phyloP scores from a whole-genome alignment of 1,140 invertebrate species.

The Aphis gossypii region DNA sequence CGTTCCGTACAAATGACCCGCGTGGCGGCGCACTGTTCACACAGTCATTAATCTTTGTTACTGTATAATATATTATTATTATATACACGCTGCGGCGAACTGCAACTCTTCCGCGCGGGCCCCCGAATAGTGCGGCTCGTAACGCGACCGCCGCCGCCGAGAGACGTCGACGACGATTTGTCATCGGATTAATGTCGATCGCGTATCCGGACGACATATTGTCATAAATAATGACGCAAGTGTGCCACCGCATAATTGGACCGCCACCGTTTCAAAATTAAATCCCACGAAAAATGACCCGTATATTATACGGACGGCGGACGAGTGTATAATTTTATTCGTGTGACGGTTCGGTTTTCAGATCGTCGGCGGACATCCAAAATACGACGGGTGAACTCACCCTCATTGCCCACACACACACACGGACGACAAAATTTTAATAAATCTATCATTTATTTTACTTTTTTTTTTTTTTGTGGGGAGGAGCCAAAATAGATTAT shows the following conservation, averaged over 20 bases:
- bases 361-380: not conserved
- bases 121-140: not conserved
- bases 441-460: not conserved
- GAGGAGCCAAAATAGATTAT: not conserved
- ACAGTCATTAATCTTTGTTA: conserved; percentile 48
- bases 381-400: not conserved
- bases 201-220: conserved; percentile 20
- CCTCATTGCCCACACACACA: too few relatives aligned
- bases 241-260: conserved; percentile 44
- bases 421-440: not conserved
- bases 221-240: conserved; percentile 43
- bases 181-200: conserved; percentile 57
- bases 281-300: conserved; percentile 11
- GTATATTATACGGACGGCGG: not conserved
- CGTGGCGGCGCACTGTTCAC: conserved; percentile 3
- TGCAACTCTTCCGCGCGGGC: not conserved
- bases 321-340: not conserved
- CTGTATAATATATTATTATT: not conserved
- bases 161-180: conserved; percentile 36
- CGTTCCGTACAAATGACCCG: conserved; percentile 34
- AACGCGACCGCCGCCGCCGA: not conserved
- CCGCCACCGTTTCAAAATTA: not conserved
- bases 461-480: not conserved
- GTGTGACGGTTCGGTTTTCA: not conserved
- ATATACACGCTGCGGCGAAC: not conserved